Conservation (phyloP, 1,140 invertebrate genomes). For the Sogatella furcifera region DNA sequence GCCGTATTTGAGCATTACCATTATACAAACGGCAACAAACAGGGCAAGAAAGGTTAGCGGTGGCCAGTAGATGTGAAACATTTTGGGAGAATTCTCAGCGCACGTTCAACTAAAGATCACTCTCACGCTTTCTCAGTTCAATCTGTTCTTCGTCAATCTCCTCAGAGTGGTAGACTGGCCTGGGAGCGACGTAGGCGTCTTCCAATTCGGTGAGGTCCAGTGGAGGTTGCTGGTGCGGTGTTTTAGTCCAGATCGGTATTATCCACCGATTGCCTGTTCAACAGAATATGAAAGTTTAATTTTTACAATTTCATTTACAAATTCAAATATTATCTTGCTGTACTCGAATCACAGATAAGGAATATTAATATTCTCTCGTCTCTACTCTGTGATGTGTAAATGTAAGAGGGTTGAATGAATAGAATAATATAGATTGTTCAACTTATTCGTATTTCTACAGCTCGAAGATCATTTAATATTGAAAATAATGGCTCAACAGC, state of each 20-base stretch:
- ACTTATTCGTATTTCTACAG: no score
- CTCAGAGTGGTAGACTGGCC: slow-evolving; percentile 27
- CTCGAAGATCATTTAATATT: no score
- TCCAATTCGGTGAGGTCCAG: slow-evolving; percentile 63
- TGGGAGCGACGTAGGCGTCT: slow-evolving; percentile 22
- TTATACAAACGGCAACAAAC: slow-evolving; percentile 59
- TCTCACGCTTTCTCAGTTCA: slow-evolving; percentile 67
- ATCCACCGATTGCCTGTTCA: slow-evolving; percentile 65
- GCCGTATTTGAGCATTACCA: slow-evolving; percentile 59
- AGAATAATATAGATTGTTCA: no score
- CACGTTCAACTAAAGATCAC: slow-evolving; percentile 48
- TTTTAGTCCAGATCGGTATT: slow-evolving; percentile 67
- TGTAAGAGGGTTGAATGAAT: no score
- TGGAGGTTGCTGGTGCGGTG: slow-evolving; percentile 71
- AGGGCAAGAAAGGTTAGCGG: slow-evolving; percentile 55
- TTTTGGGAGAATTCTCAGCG: slow-evolving; percentile 33
- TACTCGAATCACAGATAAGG: no score
- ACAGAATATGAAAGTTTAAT: slow-evolving; percentile 16
- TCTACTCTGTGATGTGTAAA: no score
- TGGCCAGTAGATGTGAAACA: slow-evolving; percentile 64
- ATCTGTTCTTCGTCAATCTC: slow-evolving; percentile 44
- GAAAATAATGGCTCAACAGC: no score
- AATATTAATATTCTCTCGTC: no score
- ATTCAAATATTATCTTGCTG: no score
- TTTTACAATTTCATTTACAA: no score